Base-by-base conservation (phyloP, 92 coral and sea anemone genomes). In the Siderastrea radians region DNA sequence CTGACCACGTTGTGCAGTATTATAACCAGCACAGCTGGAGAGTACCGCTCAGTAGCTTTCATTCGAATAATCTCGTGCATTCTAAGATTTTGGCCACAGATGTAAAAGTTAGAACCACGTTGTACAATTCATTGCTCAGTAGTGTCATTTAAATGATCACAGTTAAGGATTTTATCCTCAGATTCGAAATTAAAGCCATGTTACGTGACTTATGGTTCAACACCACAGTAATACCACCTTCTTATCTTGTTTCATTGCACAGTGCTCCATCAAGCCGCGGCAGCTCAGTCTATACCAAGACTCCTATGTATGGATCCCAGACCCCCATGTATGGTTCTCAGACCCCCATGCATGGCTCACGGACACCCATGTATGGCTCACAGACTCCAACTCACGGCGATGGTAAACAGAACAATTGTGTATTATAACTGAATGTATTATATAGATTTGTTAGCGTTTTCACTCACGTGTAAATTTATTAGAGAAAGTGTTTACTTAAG, bases 321-420 rank as follows among this genome's bases (percentile, higher is more conserved):
- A 97, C 99, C 47, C 99, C 99, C 74, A 95, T 95, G 97, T 95
- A 97, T 78, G 99, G 99, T 2, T 96, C 99, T 72, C 99, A 98
- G 91, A 98, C 99, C 64, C 99, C 99, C 57, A 95, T 93, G 95
- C 90, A 95, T 71, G 99, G 98, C 38, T 92, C 98, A 50, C 94
- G 99, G 90, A 98, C 99, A 48, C 99, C 99, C 63, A 98, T 98
- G 98, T 95, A 98, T 89, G 98, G 99, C 43, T 95, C 98, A 46
- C 99, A 98, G 96, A 98, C 99, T 75, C 99, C 99, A 74, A 98
- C 99, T 15, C 99, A 98, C 52, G 98, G 98, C 43, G 99, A 98
- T 59, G 99, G 99, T 98, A 80, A 95, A 78, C 49, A 0, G 4
- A 48, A 6, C 16, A 0, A 26, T 26, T 26, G n/a, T n/a, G 66